phyloP scores from a whole-genome alignment of 2,797 vertebrate species.

The Sorex maritimensis region DNA sequence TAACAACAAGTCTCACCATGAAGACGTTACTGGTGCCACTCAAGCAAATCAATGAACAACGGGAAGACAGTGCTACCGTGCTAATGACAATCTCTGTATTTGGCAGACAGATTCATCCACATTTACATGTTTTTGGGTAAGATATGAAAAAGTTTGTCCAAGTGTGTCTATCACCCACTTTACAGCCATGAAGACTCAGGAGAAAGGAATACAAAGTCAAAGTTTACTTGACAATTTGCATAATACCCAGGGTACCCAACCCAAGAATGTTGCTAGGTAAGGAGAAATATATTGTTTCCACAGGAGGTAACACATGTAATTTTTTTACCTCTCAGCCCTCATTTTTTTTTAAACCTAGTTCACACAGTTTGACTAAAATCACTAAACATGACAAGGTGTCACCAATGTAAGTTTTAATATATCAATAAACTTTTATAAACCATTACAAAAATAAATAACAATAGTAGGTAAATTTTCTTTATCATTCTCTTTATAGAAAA shows the following conservation, averaged over 20 bases:
- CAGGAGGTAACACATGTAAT: neutral
- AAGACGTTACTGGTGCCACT: too few relatives aligned
- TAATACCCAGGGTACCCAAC: fast-evolving
- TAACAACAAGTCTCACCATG: too few relatives aligned
- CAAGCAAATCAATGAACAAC: too few relatives aligned
- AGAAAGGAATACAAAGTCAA: neutral
- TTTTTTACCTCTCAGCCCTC: neutral
- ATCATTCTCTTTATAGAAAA: neutral
- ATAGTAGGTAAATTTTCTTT: neutral
- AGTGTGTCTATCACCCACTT: too few relatives aligned
- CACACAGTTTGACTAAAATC: neutral
- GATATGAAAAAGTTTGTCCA: neutral
- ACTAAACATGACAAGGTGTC: neutral
- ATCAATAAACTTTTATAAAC: neutral
- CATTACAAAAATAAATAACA: neutral
- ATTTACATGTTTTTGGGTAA: neutral
- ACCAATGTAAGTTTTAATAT: neutral
- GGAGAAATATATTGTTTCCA: neutral
- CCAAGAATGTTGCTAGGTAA: too few relatives aligned
- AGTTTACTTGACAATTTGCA: neutral
- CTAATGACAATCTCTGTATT: neutral
- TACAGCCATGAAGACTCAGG: neutral
- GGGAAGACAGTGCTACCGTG: too few relatives aligned
- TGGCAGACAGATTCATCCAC: too few relatives aligned
- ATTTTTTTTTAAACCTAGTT: neutral